Evolutionary conservation across 2,888 invertebrate species (phyloP), one percentile per base, ranked within the genome.

Genomic region (Heliconius sara): DNA sequence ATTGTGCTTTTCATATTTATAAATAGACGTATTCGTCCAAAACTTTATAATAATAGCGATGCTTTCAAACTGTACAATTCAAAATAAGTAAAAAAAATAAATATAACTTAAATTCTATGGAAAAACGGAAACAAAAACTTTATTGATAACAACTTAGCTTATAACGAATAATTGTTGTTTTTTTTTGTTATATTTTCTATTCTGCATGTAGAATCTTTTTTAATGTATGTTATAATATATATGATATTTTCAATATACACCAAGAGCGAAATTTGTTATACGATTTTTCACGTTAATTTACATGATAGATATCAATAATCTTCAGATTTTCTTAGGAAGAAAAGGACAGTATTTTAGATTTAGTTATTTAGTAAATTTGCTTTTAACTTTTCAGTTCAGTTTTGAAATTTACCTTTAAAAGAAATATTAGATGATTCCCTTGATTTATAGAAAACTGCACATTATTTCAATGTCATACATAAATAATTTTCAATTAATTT

Each of bases 1-100:
- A 94, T 94, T 94, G 94, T 95, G 95, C 95, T 94, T 88, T 87
- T 93, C 93, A 92, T 93, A 93, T 91, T 93, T 89, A 92, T 91
- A 92, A 91, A 92, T 83, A 90, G 91, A 91, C 92, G 65, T 86
- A 83, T 83, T 77, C 82, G 90, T 85, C 91, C 91, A 84, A 90
- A 89, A 89, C 88, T 90, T 89, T 87, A 88, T 90, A 91, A 91
- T 88, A 92, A 89, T 90, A 88, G 91, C 91, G 91, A 91, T 88
- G 88, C 87, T 88, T 88, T 84, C 86, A 86, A 88, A 90, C 86
- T 89, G 89, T 91, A 90, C 89, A 91, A 90, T 90, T 84, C 86
- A 84, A 90, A 91, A 91, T 89, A 90, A 89, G 84, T 86, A 89
- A 87, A 89, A 88, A 88, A 91, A 93, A 93, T 92, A 94, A 92